Evolutionary conservation across 1,140 invertebrate genomes (phyloP).

Genomic region (Sarcophaga peregrina): DNA sequence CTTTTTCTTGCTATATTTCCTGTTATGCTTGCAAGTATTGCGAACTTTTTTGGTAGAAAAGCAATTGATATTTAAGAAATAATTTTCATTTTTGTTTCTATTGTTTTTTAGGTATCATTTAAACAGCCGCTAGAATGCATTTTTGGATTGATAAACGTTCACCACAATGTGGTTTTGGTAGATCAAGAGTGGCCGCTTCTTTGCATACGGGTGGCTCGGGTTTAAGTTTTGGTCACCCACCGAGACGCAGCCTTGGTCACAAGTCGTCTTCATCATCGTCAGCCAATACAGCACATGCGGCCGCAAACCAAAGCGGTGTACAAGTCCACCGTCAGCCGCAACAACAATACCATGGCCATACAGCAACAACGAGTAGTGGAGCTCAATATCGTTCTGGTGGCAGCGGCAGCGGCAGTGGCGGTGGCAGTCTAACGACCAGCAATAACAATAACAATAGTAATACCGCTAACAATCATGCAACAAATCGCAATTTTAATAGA

Average conservation of each 20-base stretch:
- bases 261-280: slow-evolving; percentile 53
- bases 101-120: not conserved
- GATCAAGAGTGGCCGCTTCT: slow-evolving; percentile 66
- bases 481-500: slow-evolving; percentile 9
- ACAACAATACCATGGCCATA: slow-evolving; percentile 30
- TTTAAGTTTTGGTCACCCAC: slow-evolving; percentile 63
- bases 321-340: slow-evolving; percentile 34
- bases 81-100: not conserved
- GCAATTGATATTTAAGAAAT: not conserved
- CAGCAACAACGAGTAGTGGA: not conserved
- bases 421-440: slow-evolving; percentile 11
- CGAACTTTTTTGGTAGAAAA: not conserved
- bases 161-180: slow-evolving; percentile 74
- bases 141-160: slow-evolving; percentile 80
- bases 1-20: slow-evolving; percentile 25
- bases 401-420: not conserved
- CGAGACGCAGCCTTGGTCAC: slow-evolving; percentile 63
- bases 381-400: not conserved
- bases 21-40: slow-evolving; percentile 20
- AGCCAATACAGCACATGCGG: not conserved
- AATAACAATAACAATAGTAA: slow-evolving; percentile 38
- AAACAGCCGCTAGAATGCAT: slow-evolving; percentile 69
- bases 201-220: slow-evolving; percentile 56
- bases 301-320: not conserved
- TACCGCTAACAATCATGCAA: not conserved